These are phyloP conservation scores for Grantiella picta DNA, from an alignment of 2,113 vertebrate genomes.

Conservation along the genomic window DNA sequence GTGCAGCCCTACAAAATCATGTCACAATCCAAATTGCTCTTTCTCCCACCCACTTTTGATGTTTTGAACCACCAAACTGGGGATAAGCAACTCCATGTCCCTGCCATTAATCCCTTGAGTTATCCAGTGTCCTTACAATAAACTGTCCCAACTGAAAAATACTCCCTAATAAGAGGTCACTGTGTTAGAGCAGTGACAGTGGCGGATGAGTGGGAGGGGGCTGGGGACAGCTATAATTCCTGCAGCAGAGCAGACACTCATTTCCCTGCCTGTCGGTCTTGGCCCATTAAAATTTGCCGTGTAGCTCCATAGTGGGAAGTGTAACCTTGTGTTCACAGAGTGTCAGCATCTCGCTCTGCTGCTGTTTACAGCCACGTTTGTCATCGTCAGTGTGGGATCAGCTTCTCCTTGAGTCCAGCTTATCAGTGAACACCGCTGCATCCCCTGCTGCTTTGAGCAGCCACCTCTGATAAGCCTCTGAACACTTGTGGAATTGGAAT, in stretches of 20 bases:
- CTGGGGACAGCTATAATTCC: neutral
- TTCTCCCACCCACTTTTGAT: neutral
- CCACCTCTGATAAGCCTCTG: neutral
- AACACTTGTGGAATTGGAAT: neutral
- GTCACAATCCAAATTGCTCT: neutral
- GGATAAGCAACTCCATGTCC: neutral
- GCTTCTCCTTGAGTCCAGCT: slow-evolving; percentile 64
- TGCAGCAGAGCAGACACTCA: slow-evolving; percentile 17
- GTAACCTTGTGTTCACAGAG: slow-evolving; percentile 55
- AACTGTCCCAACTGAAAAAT: neutral
- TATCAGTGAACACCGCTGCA: neutral
- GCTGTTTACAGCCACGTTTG: slow-evolving; percentile 67
- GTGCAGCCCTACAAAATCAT: neutral
- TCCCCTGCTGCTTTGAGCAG: neutral
- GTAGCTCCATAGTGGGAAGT: slow-evolving; percentile 34
- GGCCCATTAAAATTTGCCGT: slow-evolving; percentile 47
- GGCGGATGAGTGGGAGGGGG: neutral
- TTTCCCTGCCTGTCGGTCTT: slow-evolving; percentile 57
- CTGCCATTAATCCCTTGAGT: neutral
- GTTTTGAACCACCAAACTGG: neutral
- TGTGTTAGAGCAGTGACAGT: neutral
- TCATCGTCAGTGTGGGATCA: slow-evolving; percentile 30
- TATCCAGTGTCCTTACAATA: neutral
- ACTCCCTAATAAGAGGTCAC: neutral
- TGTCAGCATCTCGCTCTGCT: slow-evolving; percentile 70